Evolutionary conservation across 2,888 invertebrate genomes (phyloP).

Genomic region (Yponomeuta evonymella): DNA sequence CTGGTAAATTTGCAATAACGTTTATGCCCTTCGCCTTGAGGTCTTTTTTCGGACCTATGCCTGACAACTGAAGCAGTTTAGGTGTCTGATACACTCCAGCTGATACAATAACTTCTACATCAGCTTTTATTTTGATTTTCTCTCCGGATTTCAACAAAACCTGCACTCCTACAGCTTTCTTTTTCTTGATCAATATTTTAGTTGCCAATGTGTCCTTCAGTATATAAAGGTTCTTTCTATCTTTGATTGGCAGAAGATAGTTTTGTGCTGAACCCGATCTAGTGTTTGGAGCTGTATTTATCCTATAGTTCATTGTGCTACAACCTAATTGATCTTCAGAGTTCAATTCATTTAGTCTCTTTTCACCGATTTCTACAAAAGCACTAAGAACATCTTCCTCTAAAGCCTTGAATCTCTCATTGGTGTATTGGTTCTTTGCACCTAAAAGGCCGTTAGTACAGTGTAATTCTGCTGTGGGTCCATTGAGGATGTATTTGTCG

Average conservation of each 20-base stretch:
- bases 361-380: conserved; percentile 16
- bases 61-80: conserved; percentile 53
- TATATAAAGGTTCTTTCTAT: conserved; percentile 20
- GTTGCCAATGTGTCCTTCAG: conserved; percentile 20
- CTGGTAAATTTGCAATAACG: conserved; percentile 42
- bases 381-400: conserved; percentile 7
- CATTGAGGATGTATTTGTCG: conserved; percentile 10
- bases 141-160: conserved; percentile 6
- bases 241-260: conserved; percentile 17
- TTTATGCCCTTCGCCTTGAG: conserved; percentile 37
- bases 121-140: conserved; percentile 27
- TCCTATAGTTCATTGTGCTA: conserved; percentile 11
- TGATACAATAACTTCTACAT: conserved; percentile 54
- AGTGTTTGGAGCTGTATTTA: conserved; percentile 22
- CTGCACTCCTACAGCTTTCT: conserved; percentile 20
- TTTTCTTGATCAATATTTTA: conserved; percentile 20
- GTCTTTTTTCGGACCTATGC: conserved; percentile 49
- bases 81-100: conserved; percentile 54
- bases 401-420: background rate
- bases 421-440: conserved; percentile 4
- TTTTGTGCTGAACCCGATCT: conserved; percentile 33
- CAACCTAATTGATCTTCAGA: conserved; percentile 20
- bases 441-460: conserved; percentile 16
- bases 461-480: conserved; percentile 17
- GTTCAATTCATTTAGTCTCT: conserved; percentile 12